Evolutionary conservation across 2,113 vertebrate genomes (phyloP), one percentile per base, ranked within the genome.

Genomic region (Hyaena hyaena): DNA sequence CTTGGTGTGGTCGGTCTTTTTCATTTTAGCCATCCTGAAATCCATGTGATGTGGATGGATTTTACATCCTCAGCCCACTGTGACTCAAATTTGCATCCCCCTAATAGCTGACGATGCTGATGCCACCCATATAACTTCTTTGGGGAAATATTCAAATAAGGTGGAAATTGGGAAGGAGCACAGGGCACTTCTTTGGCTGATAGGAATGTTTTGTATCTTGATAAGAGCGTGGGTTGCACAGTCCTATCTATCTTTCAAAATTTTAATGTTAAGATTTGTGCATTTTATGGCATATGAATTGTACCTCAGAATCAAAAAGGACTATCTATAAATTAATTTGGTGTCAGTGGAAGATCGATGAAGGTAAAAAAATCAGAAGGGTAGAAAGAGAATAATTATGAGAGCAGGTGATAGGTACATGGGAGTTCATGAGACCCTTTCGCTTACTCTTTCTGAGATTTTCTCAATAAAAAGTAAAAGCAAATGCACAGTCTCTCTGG

Each of bases 21-120:
- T 31, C 45, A 87, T 65, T 63, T 65, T 74, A 93, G 39, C 66
- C 50, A 58, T 90, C 82, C 45, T 81, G 45, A 71, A 93, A 66
- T 45, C 45, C 33, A 6, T 66, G 31, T 39, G 39, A 39, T 39
- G 39, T 39, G 39, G 39, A 39, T 39, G 39, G 39, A 39, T 39
- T 39, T 39, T 39, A 39, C 39, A 39, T 39, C 39, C 39, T 39
- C 39, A 39, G 39, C 63, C 26, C 43, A 17, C 16, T 9, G 23
- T 74, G 19, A 55, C 8, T 76, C 16, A 58, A 58, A 58, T 50
- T 71, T 33, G 4, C 33, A 35, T 39, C 88, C 95, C 80, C 33
- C 63, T 65, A 45, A 35, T 43, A 11, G 33, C 12, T 14, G 7
- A 50, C 33, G 16, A n/a, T 45, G 24, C 6, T 69, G 23, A 39